Evolutionary conservation across 2,888 invertebrate species (phyloP).

Genomic region (Achlya flavicornis): DNA sequence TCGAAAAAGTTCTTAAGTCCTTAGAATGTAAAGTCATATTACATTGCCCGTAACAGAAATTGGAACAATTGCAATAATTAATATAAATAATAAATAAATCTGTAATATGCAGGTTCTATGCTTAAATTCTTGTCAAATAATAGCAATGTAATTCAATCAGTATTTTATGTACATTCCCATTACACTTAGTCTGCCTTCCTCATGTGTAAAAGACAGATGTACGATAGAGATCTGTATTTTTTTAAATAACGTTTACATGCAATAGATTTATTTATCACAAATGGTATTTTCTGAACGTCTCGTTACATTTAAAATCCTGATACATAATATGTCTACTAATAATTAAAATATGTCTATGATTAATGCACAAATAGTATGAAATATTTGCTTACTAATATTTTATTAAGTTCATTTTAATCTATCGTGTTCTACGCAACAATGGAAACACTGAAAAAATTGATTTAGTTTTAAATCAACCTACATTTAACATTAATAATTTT

Average conservation of each 20-base stretch:
- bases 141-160: slow-evolving; percentile 22
- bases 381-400: neutral
- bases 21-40: too few relatives aligned
- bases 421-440: too few relatives aligned
- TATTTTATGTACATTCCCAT: slow-evolving; percentile 28
- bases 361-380: neutral
- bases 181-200: slow-evolving; percentile 34
- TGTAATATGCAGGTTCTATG: neutral
- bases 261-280: slow-evolving; percentile 22
- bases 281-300: slow-evolving; percentile 26
- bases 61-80: neutral
- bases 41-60: neutral
- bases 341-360: neutral
- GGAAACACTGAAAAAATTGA: neutral
- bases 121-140: slow-evolving; percentile 6
- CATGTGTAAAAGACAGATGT: slow-evolving; percentile 37
- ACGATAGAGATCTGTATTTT: slow-evolving; percentile 37
- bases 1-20: too few relatives aligned
- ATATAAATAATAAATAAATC: neutral
- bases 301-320: slow-evolving; percentile 16
- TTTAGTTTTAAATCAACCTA: neutral
- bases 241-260: slow-evolving; percentile 32
- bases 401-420: too few relatives aligned
- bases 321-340: neutral
- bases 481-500: neutral